phyloP scores from a whole-genome alignment of 2,888 invertebrate genomes.

The Drosophila greeni region DNA sequence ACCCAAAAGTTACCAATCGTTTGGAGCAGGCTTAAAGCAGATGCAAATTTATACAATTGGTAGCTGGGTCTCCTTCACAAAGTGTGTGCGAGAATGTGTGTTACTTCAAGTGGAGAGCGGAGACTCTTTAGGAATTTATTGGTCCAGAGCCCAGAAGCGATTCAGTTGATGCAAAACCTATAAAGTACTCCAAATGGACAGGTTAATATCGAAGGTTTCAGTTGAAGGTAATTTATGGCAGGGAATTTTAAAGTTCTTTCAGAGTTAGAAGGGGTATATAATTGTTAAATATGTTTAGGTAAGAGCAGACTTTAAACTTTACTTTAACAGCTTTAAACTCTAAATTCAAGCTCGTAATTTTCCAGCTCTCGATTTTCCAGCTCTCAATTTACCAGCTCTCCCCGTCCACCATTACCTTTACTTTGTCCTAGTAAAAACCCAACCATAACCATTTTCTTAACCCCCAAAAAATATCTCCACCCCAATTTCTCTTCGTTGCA shows the following conservation, averaged over 20 bases:
- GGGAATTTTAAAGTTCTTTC: background rate
- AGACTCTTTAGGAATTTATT: conserved; percentile 26
- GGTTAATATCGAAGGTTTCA: conserved; percentile 27
- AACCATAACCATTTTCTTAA: conserved; percentile 33
- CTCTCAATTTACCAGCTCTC: too few species aligned
- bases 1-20: conserved; percentile 51
- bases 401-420: background rate
- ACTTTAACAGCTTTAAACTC: background rate
- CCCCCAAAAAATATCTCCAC: conserved; percentile 7
- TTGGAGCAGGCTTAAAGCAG: conserved; percentile 35
- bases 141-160: conserved; percentile 16
- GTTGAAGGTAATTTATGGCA: conserved; percentile 4
- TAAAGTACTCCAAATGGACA: conserved; percentile 21
- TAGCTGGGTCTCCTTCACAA: conserved; percentile 13
- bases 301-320: too few species aligned
- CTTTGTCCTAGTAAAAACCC: background rate
- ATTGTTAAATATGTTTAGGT: too few species aligned
- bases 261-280: too few species aligned
- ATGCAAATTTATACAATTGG: conserved; percentile 52
- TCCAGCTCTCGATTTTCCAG: too few species aligned
- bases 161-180: conserved; percentile 13
- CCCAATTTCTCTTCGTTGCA: conserved; percentile 66
- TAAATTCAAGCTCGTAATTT: too few species aligned
- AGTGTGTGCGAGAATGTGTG: conserved; percentile 6
- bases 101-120: conserved; percentile 15